These are phyloP conservation scores for Gnathonemus echidnorhynchus DNA, from an alignment of 2,113 vertebrate species.

Conservation along the genomic window DNA sequence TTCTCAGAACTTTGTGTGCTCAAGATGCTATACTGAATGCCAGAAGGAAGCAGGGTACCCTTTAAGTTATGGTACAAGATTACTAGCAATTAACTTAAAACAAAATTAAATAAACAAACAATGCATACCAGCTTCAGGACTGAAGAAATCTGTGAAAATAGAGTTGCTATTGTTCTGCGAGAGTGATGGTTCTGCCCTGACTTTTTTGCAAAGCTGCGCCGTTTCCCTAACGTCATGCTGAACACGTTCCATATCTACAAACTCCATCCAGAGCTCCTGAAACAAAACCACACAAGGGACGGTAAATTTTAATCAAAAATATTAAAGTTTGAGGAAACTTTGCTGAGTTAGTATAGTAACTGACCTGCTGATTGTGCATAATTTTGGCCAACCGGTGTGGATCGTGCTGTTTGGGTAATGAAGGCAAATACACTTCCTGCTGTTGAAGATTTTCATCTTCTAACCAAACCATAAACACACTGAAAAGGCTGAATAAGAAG, in stretches of 20 bases:
- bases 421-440: conserved; percentile 83
- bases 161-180: conserved; percentile 45
- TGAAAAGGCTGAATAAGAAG: conserved; percentile 71
- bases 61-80: background rate
- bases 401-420: conserved; percentile 86
- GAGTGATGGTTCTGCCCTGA: conserved; percentile 68
- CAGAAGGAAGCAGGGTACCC: background rate
- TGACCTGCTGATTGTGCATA: conserved; percentile 81
- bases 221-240: conserved; percentile 75
- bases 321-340: background rate
- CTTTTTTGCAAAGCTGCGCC: conserved; percentile 71
- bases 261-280: conserved; percentile 90
- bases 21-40: background rate
- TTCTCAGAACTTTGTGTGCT: background rate
- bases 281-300: conserved; percentile 18
- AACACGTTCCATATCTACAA: conserved; percentile 78
- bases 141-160: conserved; percentile 66
- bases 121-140: conserved; percentile 67
- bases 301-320: background rate
- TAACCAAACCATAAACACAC: conserved; percentile 83
- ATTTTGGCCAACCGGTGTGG: conserved; percentile 80
- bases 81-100: background rate
- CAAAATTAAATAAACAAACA: background rate
- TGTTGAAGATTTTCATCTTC: conserved; percentile 91
- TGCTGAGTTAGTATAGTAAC: background rate